These are phyloP conservation scores for Styela plicata DNA, from an alignment of 23 tunicate species.

Conservation along the genomic window DNA sequence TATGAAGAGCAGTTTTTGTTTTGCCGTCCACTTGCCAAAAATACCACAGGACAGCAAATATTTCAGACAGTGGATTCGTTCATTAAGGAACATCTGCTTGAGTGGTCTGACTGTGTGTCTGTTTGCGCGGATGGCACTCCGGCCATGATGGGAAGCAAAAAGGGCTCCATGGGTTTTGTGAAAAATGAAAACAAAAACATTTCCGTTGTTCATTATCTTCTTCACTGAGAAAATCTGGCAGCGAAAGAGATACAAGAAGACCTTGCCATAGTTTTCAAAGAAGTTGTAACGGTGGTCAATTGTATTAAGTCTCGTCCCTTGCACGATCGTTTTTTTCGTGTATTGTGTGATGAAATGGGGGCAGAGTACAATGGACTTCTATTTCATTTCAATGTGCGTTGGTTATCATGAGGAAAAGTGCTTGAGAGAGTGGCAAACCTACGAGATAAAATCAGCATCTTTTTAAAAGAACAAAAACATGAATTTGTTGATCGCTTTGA, in stretches of 20 bases:
- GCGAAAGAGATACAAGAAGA: too few relatives aligned
- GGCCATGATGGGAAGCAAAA: conserved; percentile 46
- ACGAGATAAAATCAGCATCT: too few relatives aligned
- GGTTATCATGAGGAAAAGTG: conserved; percentile 39
- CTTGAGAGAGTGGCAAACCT: too few relatives aligned
- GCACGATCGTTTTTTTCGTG: conserved; percentile 36
- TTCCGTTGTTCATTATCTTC: conserved; percentile 31
- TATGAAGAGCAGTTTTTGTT: conserved; percentile 24
- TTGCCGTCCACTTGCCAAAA: conserved; percentile 31
- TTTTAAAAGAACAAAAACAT: too few relatives aligned
- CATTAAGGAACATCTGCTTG: conserved; percentile 26
- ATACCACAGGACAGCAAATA: conserved; percentile 24
- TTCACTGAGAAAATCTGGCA: conserved; percentile 39
- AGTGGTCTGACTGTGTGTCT: background rate
- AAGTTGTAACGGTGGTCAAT: conserved; percentile 41
- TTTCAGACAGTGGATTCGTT: conserved; percentile 35
- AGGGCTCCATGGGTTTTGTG: conserved; percentile 34
- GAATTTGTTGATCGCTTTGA: too few relatives aligned
- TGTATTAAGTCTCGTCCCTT: conserved; percentile 35
- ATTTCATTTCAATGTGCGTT: conserved; percentile 28
- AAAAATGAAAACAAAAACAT: conserved; percentile 45
- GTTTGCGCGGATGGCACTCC: conserved; percentile 43
- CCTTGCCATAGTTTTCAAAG: conserved; percentile 39
- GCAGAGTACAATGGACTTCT: conserved; percentile 43
- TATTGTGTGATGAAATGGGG: conserved; percentile 42